These are phyloP conservation scores for Bradypus variegatus DNA, from an alignment of 2,797 vertebrate species.

Conservation along the genomic window DNA sequence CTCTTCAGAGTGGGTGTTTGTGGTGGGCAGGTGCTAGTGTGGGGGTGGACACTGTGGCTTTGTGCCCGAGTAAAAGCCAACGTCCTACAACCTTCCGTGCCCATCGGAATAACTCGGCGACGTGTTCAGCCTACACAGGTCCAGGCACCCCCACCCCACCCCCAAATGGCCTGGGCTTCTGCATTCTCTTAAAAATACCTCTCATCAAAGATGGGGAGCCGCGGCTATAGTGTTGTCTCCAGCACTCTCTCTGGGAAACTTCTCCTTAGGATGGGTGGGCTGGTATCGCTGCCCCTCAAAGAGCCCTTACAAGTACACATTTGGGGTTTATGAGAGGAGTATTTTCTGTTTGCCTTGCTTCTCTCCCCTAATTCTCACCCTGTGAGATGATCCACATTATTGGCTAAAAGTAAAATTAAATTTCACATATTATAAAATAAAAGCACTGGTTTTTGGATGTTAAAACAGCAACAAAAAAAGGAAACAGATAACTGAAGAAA, in stretches of 20 bases:
- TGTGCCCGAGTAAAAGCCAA: background rate
- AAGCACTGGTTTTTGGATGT: background rate
- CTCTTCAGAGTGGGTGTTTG: background rate
- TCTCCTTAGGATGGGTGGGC: background rate
- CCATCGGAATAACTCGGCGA: background rate
- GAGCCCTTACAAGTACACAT: background rate
- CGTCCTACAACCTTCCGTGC: background rate
- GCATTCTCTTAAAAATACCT: background rate
- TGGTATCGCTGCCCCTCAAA: background rate
- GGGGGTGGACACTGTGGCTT: background rate
- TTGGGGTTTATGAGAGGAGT: too few relatives aligned
- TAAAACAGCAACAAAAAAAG: background rate
- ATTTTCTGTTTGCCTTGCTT: too few relatives aligned
- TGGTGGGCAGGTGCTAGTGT: background rate
- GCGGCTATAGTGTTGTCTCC: fast-evolving
- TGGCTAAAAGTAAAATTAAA: background rate
- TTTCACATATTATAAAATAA: background rate
- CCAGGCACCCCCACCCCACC: background rate
- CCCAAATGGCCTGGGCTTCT: background rate
- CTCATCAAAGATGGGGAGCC: background rate
- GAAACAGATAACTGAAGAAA: background rate
- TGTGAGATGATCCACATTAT: too few relatives aligned
- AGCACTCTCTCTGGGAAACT: background rate
- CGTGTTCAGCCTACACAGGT: background rate
- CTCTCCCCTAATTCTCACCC: too few relatives aligned